A percentile compares a stretch with the other conserved stretches of the same genome.
phyloP scores from a whole-genome alignment of 35 echinoderm and acorn worm species.

The Patiria miniata region DNA sequence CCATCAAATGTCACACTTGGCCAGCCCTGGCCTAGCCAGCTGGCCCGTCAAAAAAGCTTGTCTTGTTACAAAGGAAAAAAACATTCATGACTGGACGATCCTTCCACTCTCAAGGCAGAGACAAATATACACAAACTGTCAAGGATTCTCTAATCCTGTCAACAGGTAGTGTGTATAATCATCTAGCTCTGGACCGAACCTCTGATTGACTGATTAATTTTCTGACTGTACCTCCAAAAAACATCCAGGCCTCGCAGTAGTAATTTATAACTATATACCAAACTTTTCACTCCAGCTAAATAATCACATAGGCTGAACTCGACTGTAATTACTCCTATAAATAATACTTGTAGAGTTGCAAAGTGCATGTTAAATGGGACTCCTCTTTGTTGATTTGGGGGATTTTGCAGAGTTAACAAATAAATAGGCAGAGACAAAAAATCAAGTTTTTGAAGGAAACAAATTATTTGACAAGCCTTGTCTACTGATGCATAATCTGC shows the following conservation, averaged over 20 bases:
- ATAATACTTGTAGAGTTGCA: no score
- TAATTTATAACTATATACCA: constrained; percentile 18
- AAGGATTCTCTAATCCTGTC: background rate
- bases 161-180: constrained; percentile 11
- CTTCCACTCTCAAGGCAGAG: background rate
- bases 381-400: no score
- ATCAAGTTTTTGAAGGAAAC: no score
- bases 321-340: background rate
- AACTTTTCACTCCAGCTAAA: background rate
- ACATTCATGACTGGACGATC: background rate
- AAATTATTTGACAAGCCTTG: no score
- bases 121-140: constrained; percentile 27
- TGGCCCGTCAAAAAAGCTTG: no score
- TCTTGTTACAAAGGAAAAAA: no score
- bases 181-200: background rate
- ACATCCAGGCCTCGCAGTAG: background rate
- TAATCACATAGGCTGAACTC: constrained; percentile 18
- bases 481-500: no score
- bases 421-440: no score
- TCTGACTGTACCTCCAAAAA: no score
- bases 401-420: no score
- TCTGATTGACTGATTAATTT: background rate
- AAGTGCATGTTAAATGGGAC: no score
- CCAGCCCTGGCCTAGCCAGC: background rate
- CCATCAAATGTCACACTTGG: constrained; percentile 13